Evolutionary conservation across 2,888 invertebrate genomes (phyloP), one percentile per base, ranked within the genome.

Genomic region (Rhamphomyia laevipes): DNA sequence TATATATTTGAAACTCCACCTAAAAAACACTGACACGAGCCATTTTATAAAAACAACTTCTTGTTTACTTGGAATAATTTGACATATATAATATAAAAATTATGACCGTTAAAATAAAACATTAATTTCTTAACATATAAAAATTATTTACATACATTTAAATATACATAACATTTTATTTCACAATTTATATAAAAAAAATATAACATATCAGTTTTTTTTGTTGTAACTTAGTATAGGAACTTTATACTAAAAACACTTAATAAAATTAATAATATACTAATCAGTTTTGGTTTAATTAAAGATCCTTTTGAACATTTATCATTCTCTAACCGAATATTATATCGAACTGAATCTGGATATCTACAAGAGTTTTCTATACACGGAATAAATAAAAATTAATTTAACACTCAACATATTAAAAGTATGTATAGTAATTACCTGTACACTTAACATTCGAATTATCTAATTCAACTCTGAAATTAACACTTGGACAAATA

Each of bases 351-450:
- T 71, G 84, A 78, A 59, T 81, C 75, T 27, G 82, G 81, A 58
- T 74, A 73, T 48, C 78, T 74, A 60, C 84, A 84, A 51, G 80
- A 79, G 43, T 74, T 73, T 68, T 82, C 84, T 83, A 72, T 53
- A 52, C n/a, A n/a, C n/a, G 21, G 27, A 47, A 43, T 48, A 43
- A 40, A n/a, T 17, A 41, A 42, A 23, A 15, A 27, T 21, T 45
- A 2, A 31, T 12, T 10, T 40, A 16, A 33, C 15, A n/a, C 30
- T 11, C 21, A 41, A n/a, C 21, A 17, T 21, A 17, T 13, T 17
- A 17, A 38, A n/a, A n/a, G 5, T 16, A 16, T 41, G 9, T 21
- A 13, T n/a, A n/a, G n/a, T n/a, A 21, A 18, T 35, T 9, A 82
- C 81, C 77, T 64, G 78, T 73, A 62, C 82, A 82, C 57, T 74